These are phyloP conservation scores for Cerceris rybyensis DNA, from an alignment of 2,888 invertebrate genomes.

Conservation along the genomic window DNA sequence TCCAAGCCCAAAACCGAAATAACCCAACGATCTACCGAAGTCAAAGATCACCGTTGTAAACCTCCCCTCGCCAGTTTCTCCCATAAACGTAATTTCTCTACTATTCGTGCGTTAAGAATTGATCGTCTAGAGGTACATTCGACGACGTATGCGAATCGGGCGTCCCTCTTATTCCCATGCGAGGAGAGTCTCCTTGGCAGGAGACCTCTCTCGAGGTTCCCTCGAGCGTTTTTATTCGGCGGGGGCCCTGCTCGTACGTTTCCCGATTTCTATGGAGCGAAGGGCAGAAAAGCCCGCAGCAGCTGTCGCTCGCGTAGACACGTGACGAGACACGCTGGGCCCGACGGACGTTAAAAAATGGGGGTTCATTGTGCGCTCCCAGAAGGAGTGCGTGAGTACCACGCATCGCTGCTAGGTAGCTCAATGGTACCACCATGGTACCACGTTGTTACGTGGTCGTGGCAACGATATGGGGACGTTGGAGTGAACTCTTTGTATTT, in stretches of 20 bases:
- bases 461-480: too few species aligned
- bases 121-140: constrained; percentile 14
- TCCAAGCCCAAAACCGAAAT: too few species aligned
- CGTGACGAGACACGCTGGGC: constrained; percentile 50
- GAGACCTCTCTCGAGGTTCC: constrained; percentile 11
- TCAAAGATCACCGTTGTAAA: too few species aligned
- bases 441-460: too few species aligned
- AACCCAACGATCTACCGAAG: too few species aligned
- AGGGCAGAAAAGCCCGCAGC: constrained; percentile 56
- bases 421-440: not conserved
- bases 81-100: too few species aligned
- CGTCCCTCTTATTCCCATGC: constrained; percentile 48
- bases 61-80: too few species aligned
- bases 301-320: constrained; percentile 62
- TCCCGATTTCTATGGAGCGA: constrained; percentile 63
- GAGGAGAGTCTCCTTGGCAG: constrained; percentile 12
- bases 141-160: constrained; percentile 44
- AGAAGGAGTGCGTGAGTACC: not conserved
- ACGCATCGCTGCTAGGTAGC: too few species aligned
- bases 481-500: too few species aligned
- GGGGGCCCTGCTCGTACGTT: constrained; percentile 42
- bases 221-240: constrained; percentile 40
- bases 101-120: not conserved
- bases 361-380: constrained; percentile 69
- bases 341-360: constrained; percentile 66